Conservation (phyloP, 1,140 invertebrate genomes). For the Aporrectodea caliginosa region DNA sequence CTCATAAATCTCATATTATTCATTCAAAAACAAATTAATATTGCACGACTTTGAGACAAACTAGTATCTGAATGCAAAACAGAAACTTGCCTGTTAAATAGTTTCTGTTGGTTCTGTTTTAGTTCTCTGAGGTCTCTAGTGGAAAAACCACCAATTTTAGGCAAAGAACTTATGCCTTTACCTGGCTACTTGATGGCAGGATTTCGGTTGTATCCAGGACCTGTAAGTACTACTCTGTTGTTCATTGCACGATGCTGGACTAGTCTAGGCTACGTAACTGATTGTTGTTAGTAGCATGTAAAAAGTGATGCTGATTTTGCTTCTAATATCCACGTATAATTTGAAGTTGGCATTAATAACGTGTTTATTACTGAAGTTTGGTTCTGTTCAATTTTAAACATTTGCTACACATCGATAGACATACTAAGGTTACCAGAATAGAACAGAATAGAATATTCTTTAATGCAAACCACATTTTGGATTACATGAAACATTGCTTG, state of each 20-base stretch:
- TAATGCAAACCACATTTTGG: too few species aligned
- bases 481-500: too few species aligned
- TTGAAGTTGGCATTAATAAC: background rate
- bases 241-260: background rate
- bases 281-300: background rate
- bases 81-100: constrained; percentile 17
- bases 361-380: background rate
- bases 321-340: background rate
- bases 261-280: background rate
- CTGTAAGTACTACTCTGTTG: constrained; percentile 62
- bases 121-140: constrained; percentile 90
- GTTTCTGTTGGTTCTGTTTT: constrained; percentile 56
- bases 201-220: constrained; percentile 91
- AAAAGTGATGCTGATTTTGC: background rate
- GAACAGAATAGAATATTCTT: too few species aligned
- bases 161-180: constrained; percentile 85
- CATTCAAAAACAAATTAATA: background rate
- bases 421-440: too few species aligned
- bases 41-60: background rate
- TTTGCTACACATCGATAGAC: too few species aligned
- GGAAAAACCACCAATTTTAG: constrained; percentile 92
- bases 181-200: constrained; percentile 84
- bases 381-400: too few species aligned
- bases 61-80: background rate
- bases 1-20: background rate